Evolutionary conservation across 2,113 vertebrate species (phyloP), one percentile per base, ranked within the genome.

Genomic region (Elanus axillaris): DNA sequence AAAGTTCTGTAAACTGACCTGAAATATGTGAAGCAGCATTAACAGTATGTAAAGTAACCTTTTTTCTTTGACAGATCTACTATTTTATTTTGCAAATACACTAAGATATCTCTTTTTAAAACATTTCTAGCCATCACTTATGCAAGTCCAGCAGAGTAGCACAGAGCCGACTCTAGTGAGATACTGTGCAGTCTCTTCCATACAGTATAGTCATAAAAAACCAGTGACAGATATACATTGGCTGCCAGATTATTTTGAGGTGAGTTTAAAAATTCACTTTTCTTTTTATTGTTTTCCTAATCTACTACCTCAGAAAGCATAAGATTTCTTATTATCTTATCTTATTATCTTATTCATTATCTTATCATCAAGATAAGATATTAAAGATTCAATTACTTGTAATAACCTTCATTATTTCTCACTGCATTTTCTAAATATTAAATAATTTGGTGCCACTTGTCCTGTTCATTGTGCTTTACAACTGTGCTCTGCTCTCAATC

Each of bases 211-310:
- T 55, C 99, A 99, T 91, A 98, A 97, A 97, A 98, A 97, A 40
- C 25, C 98, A 31, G 94, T 99, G 93, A 99, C 98, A 50, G 99
- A 99, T 73, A 94, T 99, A 81, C 98, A 99, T 4, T 99, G 99
- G 99, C 97, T 99, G 74, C 97, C 98, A 16, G 94, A 97, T 67
- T 96, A 91, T 43, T 98, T 98, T 86, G 97, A 99, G 99, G 99
- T 99, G 95, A 97, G 97, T 91, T 75, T 80, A 55, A 71, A 45
- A 69, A 74, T 58, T 50, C 10, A 8, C 74, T 77, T 69, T 45
- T 68, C 45, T 63, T 85, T 56, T 59, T 90, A 32, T 36, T 38
- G n/a, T 45, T 86, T 85, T 78, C n/a, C 45, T 68, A 71, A 64
- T 88, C 7, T 62, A 63, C 34, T 67, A 40, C 15, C 31, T 83